Evolutionary conservation across 1,140 invertebrate genomes (phyloP), one percentile per base, ranked within the genome.

Genomic region (Pseudomyrmex dendroicus): DNA sequence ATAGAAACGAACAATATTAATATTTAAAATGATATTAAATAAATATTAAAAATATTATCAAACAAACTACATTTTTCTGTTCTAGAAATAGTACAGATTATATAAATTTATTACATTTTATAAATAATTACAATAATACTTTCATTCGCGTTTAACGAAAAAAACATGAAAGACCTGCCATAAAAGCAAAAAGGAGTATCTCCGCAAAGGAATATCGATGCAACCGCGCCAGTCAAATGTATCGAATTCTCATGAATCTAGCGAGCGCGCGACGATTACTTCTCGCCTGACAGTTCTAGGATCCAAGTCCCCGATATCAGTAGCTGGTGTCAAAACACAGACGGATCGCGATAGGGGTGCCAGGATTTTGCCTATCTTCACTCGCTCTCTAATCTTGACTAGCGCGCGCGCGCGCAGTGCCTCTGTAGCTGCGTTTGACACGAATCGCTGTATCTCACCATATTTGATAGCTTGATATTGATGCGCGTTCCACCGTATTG

Each of bases 331-430:
- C 61, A 61, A 70, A 22, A 82, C 78, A 76, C 83, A 80, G 22
- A 59, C 73, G 48, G 44, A 35, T 56, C 57, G 56, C 54, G 87
- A 83, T 83, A 85, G 57, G 76, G 66, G 15, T 13, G 10, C 12
- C 73, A 5, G 77, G 73, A 88, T 88, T 88, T 88, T 78, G 52
- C 86, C 78, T 88, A 88, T 88, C 86, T 88, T 88, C 68, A 59
- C 17, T 64, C n/a, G 50, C 62, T 17, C 74, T 88, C 76, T 88
- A 91, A 91, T 89, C 89, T 89, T 86, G 82, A 54, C 77, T 84
- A 72, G 67, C 83, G 25, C 86, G 84, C 25, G 67, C 83, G 35
- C 86, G 84, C 35, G 35, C 35, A 7, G 0, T 80, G 44, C 83
- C 62, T 74, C 84, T 83, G 68, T 7, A 35, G 73, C 25, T 62